phyloP scores from a whole-genome alignment of 2,888 invertebrate species.

The Buathra laborator region DNA sequence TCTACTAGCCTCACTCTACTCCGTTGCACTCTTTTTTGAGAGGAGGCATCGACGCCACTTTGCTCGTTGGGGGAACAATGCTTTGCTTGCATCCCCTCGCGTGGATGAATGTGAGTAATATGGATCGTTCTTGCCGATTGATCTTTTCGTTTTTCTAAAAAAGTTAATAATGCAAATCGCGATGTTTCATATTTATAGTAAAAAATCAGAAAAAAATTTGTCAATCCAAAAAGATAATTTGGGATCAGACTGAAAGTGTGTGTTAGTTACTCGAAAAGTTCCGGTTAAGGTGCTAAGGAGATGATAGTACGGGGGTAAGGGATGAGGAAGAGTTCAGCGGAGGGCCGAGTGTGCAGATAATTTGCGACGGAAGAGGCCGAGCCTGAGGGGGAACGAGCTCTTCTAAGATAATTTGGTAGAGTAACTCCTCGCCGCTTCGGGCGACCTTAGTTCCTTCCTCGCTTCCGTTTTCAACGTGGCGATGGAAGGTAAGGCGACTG shows the following conservation, averaged over 20 bases:
- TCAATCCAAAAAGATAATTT: neutral
- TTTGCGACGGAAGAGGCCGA: slow-evolving; percentile 73
- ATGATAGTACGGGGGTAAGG: slow-evolving; percentile 60
- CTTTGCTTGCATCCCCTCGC: slow-evolving; percentile 31
- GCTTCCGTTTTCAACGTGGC: slow-evolving; percentile 56
- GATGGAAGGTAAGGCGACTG: slow-evolving; percentile 25
- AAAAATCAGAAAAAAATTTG: too few relatives aligned
- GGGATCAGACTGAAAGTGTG: neutral
- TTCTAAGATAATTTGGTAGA: slow-evolving; percentile 77
- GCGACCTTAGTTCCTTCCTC: slow-evolving; percentile 64
- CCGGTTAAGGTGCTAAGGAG: slow-evolving; percentile 35
- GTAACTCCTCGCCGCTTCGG: slow-evolving; percentile 68
- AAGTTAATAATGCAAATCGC: neutral
- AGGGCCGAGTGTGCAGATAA: slow-evolving; percentile 70
- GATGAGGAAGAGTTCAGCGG: slow-evolving; percentile 29
- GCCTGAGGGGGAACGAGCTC: slow-evolving; percentile 61
- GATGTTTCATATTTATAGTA: too few relatives aligned
- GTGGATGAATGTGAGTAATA: neutral
- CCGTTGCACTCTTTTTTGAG: slow-evolving; percentile 17
- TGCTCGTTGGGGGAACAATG: slow-evolving; percentile 45
- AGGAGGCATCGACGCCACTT: slow-evolving; percentile 43
- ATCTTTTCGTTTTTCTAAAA: slow-evolving; percentile 40
- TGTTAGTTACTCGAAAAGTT: slow-evolving; percentile 2
- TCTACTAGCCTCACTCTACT: slow-evolving; percentile 17
- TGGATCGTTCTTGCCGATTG: slow-evolving; percentile 30